Conservation (phyloP, 1,140 invertebrate species). For the Drosophila saltans region DNA sequence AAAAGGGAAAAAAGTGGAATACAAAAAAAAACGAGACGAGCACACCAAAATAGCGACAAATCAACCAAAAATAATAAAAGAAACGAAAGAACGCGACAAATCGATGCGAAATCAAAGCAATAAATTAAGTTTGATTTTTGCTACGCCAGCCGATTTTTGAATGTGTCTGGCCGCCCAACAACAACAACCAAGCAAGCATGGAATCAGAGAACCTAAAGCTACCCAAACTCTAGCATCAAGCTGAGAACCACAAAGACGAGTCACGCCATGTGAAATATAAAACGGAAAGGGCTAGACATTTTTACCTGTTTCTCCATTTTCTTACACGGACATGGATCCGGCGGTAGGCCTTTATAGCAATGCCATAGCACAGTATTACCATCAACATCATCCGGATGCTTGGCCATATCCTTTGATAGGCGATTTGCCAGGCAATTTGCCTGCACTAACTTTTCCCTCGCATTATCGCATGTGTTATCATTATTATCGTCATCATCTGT, state of each 20-base stretch:
- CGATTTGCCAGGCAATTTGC: conserved; percentile 34
- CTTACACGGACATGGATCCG: conserved; percentile 73
- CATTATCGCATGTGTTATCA: not conserved
- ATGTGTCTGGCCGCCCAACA: conserved; percentile 3
- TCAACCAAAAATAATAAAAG: conserved; percentile 78
- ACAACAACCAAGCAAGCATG: not conserved
- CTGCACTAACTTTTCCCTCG: conserved; percentile 20
- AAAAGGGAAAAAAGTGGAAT: conserved; percentile 32
- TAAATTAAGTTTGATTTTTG: conserved; percentile 74
- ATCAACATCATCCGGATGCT: conserved; percentile 35
- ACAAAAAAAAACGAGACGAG: conserved; percentile 54
- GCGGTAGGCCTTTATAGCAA: conserved; percentile 74
- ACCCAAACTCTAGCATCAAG: conserved; percentile 6
- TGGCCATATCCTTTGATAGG: conserved; percentile 22
- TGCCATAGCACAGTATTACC: conserved; percentile 42
- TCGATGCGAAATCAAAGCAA: conserved; percentile 77
- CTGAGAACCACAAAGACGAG: not conserved
- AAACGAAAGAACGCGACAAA: conserved; percentile 75
- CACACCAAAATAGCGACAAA: conserved; percentile 74
- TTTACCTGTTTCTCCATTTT: conserved; percentile 79
- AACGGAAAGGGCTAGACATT: conserved; percentile 49
- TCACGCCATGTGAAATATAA: conserved; percentile 43
- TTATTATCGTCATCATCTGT: not conserved
- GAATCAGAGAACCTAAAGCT: conserved; percentile 18
- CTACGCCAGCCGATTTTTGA: conserved; percentile 61